Conservation (phyloP, 2,797 vertebrate genomes). For the Distichodus sexfasciatus region DNA sequence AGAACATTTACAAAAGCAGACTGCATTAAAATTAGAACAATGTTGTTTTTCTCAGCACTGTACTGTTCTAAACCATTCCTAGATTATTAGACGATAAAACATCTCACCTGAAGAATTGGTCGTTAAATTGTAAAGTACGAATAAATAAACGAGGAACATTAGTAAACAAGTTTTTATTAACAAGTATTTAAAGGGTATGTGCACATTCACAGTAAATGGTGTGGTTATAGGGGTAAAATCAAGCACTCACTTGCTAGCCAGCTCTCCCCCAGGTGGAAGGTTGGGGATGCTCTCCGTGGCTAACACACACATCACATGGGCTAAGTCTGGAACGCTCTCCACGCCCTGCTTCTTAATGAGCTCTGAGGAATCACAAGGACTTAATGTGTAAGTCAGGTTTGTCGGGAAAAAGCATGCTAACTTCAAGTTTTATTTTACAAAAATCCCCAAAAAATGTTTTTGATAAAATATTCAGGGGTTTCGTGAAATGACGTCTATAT, state of each 20-base stretch:
- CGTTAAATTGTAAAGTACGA: too few relatives aligned
- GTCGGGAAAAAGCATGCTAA: slow-evolving; percentile 63
- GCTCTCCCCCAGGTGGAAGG: slow-evolving; percentile 95
- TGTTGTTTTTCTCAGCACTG: too few relatives aligned
- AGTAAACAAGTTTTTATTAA: too few relatives aligned
- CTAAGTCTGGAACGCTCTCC: slow-evolving; percentile 91
- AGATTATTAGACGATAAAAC: too few relatives aligned
- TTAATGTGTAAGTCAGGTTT: slow-evolving; percentile 82
- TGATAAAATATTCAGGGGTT: slow-evolving; percentile 1
- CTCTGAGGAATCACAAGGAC: slow-evolving; percentile 93
- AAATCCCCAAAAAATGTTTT: slow-evolving; percentile 1
- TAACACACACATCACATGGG: slow-evolving; percentile 97
- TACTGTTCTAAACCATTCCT: too few relatives aligned
- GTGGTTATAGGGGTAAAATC: slow-evolving; percentile 4
- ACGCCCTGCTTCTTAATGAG: slow-evolving; percentile 98
- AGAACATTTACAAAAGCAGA: too few relatives aligned
- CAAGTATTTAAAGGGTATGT: too few relatives aligned
- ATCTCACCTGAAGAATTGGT: too few relatives aligned
- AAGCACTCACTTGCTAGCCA: slow-evolving; percentile 98
- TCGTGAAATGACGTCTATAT: neutral
- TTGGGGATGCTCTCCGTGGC: slow-evolving; percentile 97
- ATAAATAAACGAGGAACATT: too few relatives aligned
- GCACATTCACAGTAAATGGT: neutral
- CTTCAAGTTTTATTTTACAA: slow-evolving; percentile 15
- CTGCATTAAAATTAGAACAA: too few relatives aligned